Conservation (phyloP, 2,113 vertebrate genomes). For the Bolborhynchus lineola region DNA sequence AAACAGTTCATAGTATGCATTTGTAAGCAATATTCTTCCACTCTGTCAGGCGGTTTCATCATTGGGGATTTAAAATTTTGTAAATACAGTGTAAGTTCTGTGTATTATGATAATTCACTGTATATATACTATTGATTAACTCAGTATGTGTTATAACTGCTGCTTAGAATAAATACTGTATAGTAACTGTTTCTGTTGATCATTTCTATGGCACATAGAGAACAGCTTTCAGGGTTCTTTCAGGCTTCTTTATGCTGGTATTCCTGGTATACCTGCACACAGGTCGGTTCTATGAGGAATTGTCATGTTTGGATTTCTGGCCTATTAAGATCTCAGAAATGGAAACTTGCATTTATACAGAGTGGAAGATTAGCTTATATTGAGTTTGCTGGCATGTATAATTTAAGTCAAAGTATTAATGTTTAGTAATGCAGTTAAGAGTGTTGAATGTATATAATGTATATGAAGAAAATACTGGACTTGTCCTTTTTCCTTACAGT, state of each 20-base stretch:
- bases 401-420: background rate
- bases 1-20: background rate
- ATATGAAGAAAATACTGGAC: background rate
- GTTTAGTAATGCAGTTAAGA: background rate
- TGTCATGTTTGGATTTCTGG: background rate
- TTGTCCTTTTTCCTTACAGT: background rate
- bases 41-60: background rate
- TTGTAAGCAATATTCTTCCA: background rate
- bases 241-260: background rate
- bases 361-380: background rate
- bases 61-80: background rate
- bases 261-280: background rate
- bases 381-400: background rate
- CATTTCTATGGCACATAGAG: background rate
- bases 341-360: background rate
- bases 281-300: background rate
- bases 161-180: constrained; percentile 33
- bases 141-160: background rate
- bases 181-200: background rate
- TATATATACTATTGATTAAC: background rate
- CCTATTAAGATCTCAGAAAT: background rate
- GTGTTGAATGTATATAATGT: background rate
- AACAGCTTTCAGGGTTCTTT: background rate
- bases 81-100: constrained; percentile 27
- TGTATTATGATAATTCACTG: background rate